These are phyloP conservation scores for Ganaspis sp. DNA, from an alignment of 1,140 invertebrate species.

Conservation along the genomic window DNA sequence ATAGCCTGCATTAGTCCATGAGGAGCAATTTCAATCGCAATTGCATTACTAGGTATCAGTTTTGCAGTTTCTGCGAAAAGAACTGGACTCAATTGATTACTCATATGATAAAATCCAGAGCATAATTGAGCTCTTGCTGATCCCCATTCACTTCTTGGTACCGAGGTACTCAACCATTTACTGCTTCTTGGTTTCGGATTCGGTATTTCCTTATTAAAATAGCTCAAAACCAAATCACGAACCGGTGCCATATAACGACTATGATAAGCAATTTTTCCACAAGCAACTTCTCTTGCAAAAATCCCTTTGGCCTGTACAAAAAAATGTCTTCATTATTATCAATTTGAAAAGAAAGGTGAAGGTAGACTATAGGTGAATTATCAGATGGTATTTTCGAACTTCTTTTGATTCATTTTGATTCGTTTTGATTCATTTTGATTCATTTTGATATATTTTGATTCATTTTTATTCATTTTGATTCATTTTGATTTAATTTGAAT, in stretches of 20 bases:
- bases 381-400: no score
- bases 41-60: conserved; percentile 84
- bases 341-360: no score
- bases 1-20: conserved; percentile 79
- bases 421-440: no score
- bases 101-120: conserved; percentile 77
- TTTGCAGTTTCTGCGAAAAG: conserved; percentile 65
- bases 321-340: no score
- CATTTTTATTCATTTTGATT: no score
- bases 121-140: conserved; percentile 81
- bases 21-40: conserved; percentile 81
- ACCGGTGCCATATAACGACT: conserved; percentile 77
- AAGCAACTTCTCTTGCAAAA: conserved; percentile 89
- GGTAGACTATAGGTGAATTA: no score
- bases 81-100: background rate
- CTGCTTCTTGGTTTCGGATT: conserved; percentile 81
- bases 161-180: conserved; percentile 89
- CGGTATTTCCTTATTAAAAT: conserved; percentile 81
- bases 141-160: conserved; percentile 84
- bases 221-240: conserved; percentile 81
- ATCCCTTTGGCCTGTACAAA: conserved; percentile 76
- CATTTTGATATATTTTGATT: no score
- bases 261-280: conserved; percentile 91
- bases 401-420: no score
- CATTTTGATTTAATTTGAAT: no score